These are phyloP conservation scores for Pteronura brasiliensis DNA, from an alignment of 2,113 vertebrate genomes.

Conservation along the genomic window DNA sequence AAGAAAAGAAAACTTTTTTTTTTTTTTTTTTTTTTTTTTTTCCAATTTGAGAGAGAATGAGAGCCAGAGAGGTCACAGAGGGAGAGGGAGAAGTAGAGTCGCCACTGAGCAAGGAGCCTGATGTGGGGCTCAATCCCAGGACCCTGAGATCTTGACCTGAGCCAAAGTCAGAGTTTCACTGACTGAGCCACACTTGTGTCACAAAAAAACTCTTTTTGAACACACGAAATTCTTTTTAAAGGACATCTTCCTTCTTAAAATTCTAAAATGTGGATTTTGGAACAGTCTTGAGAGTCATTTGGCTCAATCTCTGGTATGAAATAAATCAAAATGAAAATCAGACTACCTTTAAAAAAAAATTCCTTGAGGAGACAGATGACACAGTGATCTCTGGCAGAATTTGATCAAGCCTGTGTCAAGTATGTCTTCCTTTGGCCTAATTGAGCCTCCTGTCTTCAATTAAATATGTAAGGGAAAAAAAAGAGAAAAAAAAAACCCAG, in stretches of 20 bases:
- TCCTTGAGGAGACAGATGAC: background rate
- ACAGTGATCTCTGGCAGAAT: background rate
- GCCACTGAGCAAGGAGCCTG: no score
- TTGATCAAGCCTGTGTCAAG: background rate
- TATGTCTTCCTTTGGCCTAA: background rate
- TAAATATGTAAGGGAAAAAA: background rate
- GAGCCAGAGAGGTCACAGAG: no score
- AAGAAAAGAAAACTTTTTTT: background rate
- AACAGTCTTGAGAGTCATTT: background rate
- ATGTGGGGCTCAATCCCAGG: no score
- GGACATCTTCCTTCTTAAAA: background rate
- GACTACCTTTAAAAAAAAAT: background rate
- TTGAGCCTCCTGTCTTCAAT: background rate
- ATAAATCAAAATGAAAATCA: background rate
- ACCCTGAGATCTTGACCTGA: no score
- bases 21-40: no score
- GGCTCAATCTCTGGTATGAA: background rate
- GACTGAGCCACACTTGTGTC: no score
- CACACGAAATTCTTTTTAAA: background rate
- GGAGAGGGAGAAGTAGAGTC: no score
- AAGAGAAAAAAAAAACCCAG: background rate
- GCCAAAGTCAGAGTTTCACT: no score
- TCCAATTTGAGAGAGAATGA: no score
- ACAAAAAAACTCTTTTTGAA: background rate
- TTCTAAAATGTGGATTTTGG: background rate